Evolutionary conservation across 2,888 invertebrate species (phyloP).

Genomic region (Xanthorhoe designata): DNA sequence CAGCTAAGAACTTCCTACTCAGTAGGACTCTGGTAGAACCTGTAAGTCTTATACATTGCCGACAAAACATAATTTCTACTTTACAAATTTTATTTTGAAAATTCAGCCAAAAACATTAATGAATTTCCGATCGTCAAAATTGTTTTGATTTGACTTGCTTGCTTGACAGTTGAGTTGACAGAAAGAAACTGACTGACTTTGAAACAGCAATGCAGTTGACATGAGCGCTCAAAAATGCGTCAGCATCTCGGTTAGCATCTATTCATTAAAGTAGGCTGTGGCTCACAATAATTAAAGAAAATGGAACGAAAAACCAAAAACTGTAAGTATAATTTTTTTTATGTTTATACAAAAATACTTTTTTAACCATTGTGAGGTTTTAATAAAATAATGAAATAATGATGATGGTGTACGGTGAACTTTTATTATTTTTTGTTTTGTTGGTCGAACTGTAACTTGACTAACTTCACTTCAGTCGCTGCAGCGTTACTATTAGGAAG

Average conservation of each 20-base stretch:
- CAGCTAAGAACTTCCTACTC: slow-evolving; percentile 45
- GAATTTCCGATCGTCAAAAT: background rate
- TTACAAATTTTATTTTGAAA: slow-evolving; percentile 9
- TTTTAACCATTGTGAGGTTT: no score
- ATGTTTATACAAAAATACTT: no score
- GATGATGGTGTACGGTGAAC: background rate
- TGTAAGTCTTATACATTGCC: slow-evolving; percentile 62
- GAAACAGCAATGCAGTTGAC: no score
- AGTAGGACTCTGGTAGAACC: slow-evolving; percentile 54
- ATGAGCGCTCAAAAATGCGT: no score
- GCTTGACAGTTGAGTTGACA: no score
- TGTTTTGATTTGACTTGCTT: background rate
- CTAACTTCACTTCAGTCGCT: background rate
- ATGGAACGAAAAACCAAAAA: no score
- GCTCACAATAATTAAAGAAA: no score
- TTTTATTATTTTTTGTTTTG: background rate
- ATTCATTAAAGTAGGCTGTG: no score
- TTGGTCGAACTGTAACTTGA: background rate
- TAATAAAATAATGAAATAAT: no score
- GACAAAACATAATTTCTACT: slow-evolving; percentile 60
- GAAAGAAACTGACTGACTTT: no score
- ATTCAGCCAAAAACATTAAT: background rate
- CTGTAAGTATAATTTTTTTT: no score
- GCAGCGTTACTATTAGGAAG: background rate
- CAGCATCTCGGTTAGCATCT: no score